Conservation (phyloP, 1,140 invertebrate species). For the Brachionus paranguensis region DNA sequence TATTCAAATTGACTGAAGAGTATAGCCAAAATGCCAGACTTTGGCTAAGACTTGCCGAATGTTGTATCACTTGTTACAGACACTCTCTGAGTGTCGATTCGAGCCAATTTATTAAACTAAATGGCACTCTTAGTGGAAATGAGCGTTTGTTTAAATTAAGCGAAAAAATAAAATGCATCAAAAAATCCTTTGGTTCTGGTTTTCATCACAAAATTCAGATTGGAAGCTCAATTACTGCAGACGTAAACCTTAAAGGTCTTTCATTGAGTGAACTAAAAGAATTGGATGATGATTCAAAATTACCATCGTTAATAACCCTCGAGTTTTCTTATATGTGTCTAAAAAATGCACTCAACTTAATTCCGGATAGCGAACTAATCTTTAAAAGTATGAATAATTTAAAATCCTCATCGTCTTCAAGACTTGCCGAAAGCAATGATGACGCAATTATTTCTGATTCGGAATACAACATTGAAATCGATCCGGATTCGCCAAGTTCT, state of each 20-base stretch:
- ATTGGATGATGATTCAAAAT: slow-evolving; percentile 32
- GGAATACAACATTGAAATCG: slow-evolving; percentile 41
- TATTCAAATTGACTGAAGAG: slow-evolving; percentile 76
- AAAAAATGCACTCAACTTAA: slow-evolving; percentile 66
- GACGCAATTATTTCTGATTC: neutral
- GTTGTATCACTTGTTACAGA: slow-evolving; percentile 57
- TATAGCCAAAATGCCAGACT: slow-evolving; percentile 79
- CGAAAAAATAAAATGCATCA: slow-evolving; percentile 63
- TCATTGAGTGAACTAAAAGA: neutral
- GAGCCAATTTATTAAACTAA: neutral
- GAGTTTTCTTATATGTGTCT: slow-evolving; percentile 82
- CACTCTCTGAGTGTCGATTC: slow-evolving; percentile 40
- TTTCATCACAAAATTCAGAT: slow-evolving; percentile 64
- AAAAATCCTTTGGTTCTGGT: slow-evolving; percentile 62
- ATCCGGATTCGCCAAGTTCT: slow-evolving; percentile 48
- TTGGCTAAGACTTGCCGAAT: slow-evolving; percentile 86
- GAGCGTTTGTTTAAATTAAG: slow-evolving; percentile 45
- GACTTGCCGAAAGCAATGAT: neutral
- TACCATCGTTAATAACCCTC: slow-evolving; percentile 75
- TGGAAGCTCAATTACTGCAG: slow-evolving; percentile 44
- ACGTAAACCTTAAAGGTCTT: neutral
- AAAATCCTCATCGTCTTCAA: neutral
- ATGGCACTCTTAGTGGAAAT: slow-evolving; percentile 6
- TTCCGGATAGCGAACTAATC: slow-evolving; percentile 43
- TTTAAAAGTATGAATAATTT: neutral